A percentile compares a stretch with the other conserved stretches of the same genome.
phyloP scores from a whole-genome alignment of 1,140 invertebrate species.

The Meteorus sp. region DNA sequence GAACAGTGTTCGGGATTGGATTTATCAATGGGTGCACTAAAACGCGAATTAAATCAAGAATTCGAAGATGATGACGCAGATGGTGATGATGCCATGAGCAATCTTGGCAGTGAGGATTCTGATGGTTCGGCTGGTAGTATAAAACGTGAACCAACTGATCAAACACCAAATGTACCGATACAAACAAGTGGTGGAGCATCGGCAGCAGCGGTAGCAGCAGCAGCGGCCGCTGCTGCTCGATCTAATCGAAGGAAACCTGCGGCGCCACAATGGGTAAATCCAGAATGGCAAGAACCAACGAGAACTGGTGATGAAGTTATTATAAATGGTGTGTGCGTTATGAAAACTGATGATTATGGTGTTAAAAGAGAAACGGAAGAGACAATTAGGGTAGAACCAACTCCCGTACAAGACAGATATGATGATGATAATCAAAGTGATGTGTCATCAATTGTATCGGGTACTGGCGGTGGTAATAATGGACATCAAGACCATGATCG shows the following conservation, averaged over 20 bases:
- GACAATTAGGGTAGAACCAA: conserved; percentile 72
- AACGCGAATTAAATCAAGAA: conserved; percentile 72
- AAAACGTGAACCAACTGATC: conserved; percentile 63
- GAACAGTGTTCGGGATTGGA: conserved; percentile 80
- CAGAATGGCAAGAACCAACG: conserved; percentile 78
- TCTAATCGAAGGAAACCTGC: conserved; percentile 85
- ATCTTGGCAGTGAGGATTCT: conserved; percentile 77
- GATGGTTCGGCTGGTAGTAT: conserved; percentile 58
- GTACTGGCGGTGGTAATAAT: too few species aligned
- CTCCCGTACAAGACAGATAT: conserved; percentile 65
- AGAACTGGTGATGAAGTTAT: conserved; percentile 75
- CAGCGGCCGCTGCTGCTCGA: too few species aligned
- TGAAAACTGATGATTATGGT: conserved; percentile 76
- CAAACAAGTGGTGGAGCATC: conserved; percentile 34
- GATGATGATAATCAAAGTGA: conserved; percentile 64
- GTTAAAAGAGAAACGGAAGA: conserved; percentile 66
- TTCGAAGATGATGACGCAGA: conserved; percentile 75
- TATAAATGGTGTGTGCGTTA: conserved; percentile 90
- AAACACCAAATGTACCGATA: conserved; percentile 39
- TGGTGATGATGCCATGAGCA: conserved; percentile 74
- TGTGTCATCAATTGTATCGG: conserved; percentile 57
- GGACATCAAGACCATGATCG: conserved; percentile 54
- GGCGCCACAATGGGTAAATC: conserved; percentile 96
- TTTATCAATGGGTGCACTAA: conserved; percentile 76
- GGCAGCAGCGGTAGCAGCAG: conserved; percentile 60